A percentile compares a stretch with the other conserved stretches of the same genome.
These are phyloP conservation scores for Rhyacophila brunnea DNA, from an alignment of 1,140 invertebrate genomes.

Conservation along the genomic window DNA sequence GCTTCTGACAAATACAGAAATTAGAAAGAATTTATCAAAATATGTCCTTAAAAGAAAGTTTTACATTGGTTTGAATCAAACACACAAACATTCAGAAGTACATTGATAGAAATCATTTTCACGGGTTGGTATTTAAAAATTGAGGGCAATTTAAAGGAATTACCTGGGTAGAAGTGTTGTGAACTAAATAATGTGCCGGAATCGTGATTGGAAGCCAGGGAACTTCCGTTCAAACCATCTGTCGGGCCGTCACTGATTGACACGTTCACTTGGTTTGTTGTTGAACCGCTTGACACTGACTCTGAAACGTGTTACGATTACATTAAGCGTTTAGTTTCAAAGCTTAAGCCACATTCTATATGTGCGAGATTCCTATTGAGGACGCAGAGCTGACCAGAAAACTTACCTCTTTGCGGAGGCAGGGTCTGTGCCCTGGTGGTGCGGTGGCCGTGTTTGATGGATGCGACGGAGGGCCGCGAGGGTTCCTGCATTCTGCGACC, in stretches of 20 bases:
- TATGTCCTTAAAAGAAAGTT: too few relatives aligned
- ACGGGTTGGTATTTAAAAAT: too few relatives aligned
- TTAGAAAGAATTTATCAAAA: too few relatives aligned
- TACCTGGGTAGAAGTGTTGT: conserved; percentile 33
- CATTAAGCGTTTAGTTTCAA: too few relatives aligned
- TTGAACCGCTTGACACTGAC: conserved; percentile 61
- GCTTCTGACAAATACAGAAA: too few relatives aligned
- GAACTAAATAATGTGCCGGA: conserved; percentile 30
- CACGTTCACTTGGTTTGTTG: conserved; percentile 51
- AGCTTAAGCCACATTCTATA: too few relatives aligned
- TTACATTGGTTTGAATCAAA: too few relatives aligned
- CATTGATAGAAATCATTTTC: too few relatives aligned
- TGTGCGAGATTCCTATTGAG: too few relatives aligned
- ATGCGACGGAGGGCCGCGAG: conserved; percentile 29
- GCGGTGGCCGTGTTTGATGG: conserved; percentile 19
- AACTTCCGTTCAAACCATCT: conserved; percentile 32
- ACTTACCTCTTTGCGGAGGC: conserved; percentile 34
- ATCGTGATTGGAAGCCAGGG: conserved; percentile 32
- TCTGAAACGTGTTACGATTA: too few relatives aligned
- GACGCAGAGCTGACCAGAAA: too few relatives aligned
- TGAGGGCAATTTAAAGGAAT: neutral
- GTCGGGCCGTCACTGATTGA: conserved; percentile 39
- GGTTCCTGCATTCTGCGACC: conserved; percentile 16
- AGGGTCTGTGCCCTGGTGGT: conserved; percentile 28
- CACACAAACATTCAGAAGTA: too few relatives aligned